Evolutionary conservation across 2,797 vertebrate species (phyloP), one percentile per base, ranked within the genome.

Genomic region (Myotis planiceps): DNA sequence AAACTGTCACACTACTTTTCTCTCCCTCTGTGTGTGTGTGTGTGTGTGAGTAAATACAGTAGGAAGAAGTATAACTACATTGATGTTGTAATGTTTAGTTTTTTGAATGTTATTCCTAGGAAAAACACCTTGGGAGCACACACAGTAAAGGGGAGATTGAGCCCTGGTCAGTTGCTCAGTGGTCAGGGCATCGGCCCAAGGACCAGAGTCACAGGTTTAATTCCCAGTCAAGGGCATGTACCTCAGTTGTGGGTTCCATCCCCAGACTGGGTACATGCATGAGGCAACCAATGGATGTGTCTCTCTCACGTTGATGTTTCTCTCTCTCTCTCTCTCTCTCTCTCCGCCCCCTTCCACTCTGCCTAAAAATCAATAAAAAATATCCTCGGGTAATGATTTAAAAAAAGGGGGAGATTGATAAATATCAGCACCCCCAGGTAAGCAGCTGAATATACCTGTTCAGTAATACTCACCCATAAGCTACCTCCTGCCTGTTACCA

Each of bases 401-500:
- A 29, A 6, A 60, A 58, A 55, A 83, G 18, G 23, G 14, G n/a
- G 74, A 92, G 79, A 82, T 60, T 45, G 37, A 71, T 76, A n/a
- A 76, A 34, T 80, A 34, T 80, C 37, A 8, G 34, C 63, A 76
- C 25, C 47, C 12, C 10, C 32, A 51, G 45, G 25, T 65, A 71
- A 93, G 60, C 45, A 39, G 32, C 58, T 69, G 58, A 34, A 60
- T 34, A 63, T 5, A 51, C 13, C 65, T 93, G 39, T 76, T 92
- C 23, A 45, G 34, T 37, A 69, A 51, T 91, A 25, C n/a, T 29
- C 16, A 4, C 19, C 23, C 23, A 14, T 58, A 37, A 68, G 16
- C 9, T 81, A 53, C n/a, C 32, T 96, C 53, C 83, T 79, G 81
- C 45, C 76, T 69, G 0, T 80, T 63, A 92, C 96, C 97, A 96